Conservation (phyloP, 2,113 vertebrate species). For the Uria lomvia region DNA sequence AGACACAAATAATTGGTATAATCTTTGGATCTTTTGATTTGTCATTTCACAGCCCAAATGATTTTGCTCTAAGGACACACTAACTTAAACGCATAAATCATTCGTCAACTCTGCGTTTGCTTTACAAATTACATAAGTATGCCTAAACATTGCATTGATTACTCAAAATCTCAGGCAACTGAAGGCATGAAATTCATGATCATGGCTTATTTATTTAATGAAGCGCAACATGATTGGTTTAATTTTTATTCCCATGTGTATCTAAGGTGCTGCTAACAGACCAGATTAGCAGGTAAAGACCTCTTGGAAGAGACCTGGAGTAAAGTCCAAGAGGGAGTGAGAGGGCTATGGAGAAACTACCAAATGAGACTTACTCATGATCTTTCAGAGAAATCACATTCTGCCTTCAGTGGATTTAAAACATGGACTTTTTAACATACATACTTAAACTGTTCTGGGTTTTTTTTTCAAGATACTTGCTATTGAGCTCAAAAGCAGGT, state of each 20-base stretch:
- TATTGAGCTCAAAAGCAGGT: not conserved
- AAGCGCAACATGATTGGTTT: not conserved
- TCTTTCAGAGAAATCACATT: not conserved
- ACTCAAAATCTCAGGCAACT: not conserved
- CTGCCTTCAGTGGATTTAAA: not conserved
- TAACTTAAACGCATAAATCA: not conserved
- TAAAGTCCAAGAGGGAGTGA: not conserved
- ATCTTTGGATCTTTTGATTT: not conserved
- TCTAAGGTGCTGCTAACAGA: not conserved
- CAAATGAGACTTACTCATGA: not conserved
- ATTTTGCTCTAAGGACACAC: not conserved
- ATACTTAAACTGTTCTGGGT: rapidly evolving
- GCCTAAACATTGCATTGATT: not conserved
- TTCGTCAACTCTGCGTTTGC: not conserved
- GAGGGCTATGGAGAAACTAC: not conserved
- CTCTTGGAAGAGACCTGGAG: not conserved
- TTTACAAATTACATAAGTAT: not conserved
- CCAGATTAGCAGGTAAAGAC: not conserved
- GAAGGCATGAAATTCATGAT: not conserved
- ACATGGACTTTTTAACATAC: not conserved
- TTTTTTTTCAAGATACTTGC: not conserved
- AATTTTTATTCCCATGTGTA: not conserved
- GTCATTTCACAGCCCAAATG: not conserved
- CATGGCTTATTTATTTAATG: not conserved
- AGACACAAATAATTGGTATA: not conserved